Conservation (phyloP, 1,140 invertebrate genomes). For the Lithobius niger region DNA sequence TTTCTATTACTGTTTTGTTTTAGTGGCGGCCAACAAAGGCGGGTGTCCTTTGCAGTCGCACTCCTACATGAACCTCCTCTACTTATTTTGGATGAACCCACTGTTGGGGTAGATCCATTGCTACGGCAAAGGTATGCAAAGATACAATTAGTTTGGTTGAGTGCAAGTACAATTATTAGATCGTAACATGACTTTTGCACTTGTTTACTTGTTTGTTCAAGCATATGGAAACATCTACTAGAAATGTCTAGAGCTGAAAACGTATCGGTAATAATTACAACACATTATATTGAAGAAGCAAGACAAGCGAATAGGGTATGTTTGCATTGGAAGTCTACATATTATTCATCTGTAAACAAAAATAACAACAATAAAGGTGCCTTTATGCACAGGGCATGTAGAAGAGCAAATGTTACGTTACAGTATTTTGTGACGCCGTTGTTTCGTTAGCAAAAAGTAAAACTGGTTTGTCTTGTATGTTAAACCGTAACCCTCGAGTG, state of each 20-base stretch:
- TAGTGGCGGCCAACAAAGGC: conserved; percentile 81
- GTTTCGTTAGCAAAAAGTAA: too few species aligned
- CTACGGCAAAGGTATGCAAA: conserved; percentile 67
- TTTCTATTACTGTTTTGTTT: conserved; percentile 26
- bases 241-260: conserved; percentile 62
- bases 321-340: too few species aligned
- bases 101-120: conserved; percentile 82
- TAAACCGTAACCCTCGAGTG: too few species aligned
- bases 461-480: too few species aligned
- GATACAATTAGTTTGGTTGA: neutral
- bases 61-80: conserved; percentile 85
- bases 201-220: conserved; percentile 35
- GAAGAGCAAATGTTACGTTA: too few species aligned
- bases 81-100: conserved; percentile 86
- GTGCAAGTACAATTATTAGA: neutral
- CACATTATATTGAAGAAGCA: conserved; percentile 88
- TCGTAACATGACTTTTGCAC: neutral
- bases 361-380: too few species aligned
- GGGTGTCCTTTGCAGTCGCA: conserved; percentile 83
- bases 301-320: conserved; percentile 71
- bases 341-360: too few species aligned
- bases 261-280: conserved; percentile 85
- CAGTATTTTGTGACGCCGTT: too few species aligned
- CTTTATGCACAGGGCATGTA: too few species aligned
- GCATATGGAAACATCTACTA: conserved; percentile 83